Evolutionary conservation across 2,797 vertebrate genomes (phyloP), one percentile per base, ranked within the genome.

Genomic region (Alcedo atthis): DNA sequence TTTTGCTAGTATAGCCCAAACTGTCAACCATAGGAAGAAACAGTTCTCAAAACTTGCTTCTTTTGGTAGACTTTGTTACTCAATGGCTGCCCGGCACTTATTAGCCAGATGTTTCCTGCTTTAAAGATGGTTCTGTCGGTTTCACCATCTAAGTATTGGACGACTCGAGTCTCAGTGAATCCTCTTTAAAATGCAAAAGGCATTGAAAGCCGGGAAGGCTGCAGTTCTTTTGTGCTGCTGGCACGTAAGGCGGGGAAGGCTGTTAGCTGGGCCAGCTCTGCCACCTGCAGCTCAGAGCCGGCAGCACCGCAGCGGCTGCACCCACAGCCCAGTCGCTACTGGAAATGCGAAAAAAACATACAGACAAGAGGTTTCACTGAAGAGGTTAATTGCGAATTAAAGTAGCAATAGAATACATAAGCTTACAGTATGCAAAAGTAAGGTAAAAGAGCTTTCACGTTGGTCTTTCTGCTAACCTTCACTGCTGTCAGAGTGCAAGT

Each of bases 251-350:
- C 8, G 4, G 20, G 57, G 61, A 54, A 67, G 63, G 15, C 69
- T 53, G 71, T 96, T 96, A 18, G 62, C 92, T 82, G 96, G 94
- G 96, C 85, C 58, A 64, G 94, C 81, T 92, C 97, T 97, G 97
- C 98, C 97, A 95, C 92, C 97, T 98, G 97, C 96, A 97, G 97
- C 95, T 87, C 26, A 15, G 53, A 97, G 84, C 76, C 37, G 51
- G 96, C 95, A 97, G 83, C 75, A 76, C 70, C 26, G 4, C 55
- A 0, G 0, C 20, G 15, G 15, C 57, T 12, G 59, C 79, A 0
- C 61, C 71, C 17, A 3, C 26, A 10, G 8, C 15, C 1, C 10
- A 43, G 20, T 10, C 1, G 2, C 30, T 18, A 0, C 33, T 35
- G 49, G 28, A 8, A 15, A 3, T 10, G 37, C 42, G 7, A 25